These are phyloP conservation scores for Caenorhabditis sp. DNA, from an alignment of 2,888 invertebrate species.

Conservation along the genomic window DNA sequence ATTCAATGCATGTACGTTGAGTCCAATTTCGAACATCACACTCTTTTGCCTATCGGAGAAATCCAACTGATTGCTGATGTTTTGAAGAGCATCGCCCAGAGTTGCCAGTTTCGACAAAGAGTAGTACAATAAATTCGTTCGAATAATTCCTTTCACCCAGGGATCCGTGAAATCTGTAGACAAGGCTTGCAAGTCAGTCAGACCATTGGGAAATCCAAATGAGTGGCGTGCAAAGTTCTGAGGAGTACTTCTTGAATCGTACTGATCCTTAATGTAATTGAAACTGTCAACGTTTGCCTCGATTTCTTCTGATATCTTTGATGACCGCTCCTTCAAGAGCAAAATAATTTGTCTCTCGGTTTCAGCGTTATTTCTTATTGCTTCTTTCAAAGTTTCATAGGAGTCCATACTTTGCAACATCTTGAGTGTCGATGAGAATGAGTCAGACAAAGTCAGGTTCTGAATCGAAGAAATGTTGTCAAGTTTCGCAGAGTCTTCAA, in stretches of 20 bases:
- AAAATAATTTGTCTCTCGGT: neutral
- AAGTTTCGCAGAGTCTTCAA: too few relatives aligned
- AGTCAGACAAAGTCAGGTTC: too few relatives aligned
- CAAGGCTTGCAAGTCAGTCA: neutral
- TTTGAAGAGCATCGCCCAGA: neutral
- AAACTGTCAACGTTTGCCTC: neutral
- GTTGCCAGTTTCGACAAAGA: neutral
- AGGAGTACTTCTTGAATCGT: neutral
- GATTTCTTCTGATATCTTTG: neutral
- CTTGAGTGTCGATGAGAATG: too few relatives aligned
- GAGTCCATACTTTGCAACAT: too few relatives aligned
- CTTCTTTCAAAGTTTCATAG: too few relatives aligned
- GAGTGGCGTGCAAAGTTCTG: neutral
- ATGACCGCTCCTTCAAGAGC: neutral
- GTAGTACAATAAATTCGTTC: neutral
- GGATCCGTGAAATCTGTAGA: neutral
- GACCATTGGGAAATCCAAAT: constrained; percentile 4
- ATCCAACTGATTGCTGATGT: neutral
- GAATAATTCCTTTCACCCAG: neutral
- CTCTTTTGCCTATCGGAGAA: neutral
- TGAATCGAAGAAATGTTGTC: too few relatives aligned
- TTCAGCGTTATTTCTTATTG: too few relatives aligned
- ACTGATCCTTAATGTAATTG: neutral
- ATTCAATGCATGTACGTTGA: neutral
- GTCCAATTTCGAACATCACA: neutral